Percentiles rank a stretch among this genome's conserved stretches.
phyloP scores from a whole-genome alignment of 1,140 invertebrate species.

The Pemphigus obesinymphae region DNA sequence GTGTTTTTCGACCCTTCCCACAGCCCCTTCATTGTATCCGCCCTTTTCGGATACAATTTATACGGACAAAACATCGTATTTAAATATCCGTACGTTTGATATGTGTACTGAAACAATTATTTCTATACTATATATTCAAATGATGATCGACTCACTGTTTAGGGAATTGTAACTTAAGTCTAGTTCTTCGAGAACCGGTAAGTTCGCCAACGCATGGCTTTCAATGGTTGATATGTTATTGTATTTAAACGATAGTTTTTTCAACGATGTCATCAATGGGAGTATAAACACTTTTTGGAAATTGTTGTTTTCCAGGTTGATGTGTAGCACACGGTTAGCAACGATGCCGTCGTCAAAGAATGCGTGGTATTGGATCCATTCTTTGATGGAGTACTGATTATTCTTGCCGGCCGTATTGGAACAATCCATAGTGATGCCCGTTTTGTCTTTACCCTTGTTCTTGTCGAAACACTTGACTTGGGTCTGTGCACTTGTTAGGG shows the following conservation, averaged over 20 bases:
- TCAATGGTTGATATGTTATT: constrained; percentile 11
- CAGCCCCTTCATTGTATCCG: too few species aligned
- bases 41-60: background rate
- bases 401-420: background rate
- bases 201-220: background rate
- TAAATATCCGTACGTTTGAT: background rate
- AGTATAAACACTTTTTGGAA: background rate
- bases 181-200: constrained; percentile 17
- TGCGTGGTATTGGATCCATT: background rate
- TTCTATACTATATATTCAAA: too few species aligned
- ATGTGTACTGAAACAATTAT: background rate
- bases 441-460: background rate
- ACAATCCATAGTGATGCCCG: background rate
- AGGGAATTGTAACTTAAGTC: constrained; percentile 21
- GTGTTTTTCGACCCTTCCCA: too few species aligned
- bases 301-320: constrained; percentile 9
- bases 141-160: background rate
- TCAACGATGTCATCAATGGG: background rate
- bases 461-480: constrained; percentile 9
- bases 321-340: background rate
- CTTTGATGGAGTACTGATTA: background rate
- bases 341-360: background rate
- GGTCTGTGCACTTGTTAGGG: background rate
- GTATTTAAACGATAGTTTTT: constrained; percentile 22
- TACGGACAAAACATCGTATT: background rate